A percentile compares a stretch with the other conserved stretches of the same genome.
These are phyloP conservation scores for Reticulitermes lucifugus DNA, from an alignment of 2,888 invertebrate genomes.

Conservation along the genomic window DNA sequence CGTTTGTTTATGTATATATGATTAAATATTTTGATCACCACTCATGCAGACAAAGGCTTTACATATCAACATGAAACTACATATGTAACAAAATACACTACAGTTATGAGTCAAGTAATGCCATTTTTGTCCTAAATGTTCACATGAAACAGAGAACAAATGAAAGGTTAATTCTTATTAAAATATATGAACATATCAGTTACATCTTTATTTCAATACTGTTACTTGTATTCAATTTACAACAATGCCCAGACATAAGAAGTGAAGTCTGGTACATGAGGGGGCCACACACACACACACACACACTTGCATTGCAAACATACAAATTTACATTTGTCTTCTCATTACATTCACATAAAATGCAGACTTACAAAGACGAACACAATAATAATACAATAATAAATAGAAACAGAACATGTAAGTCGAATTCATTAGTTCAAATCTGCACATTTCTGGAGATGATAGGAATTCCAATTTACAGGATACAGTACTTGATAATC, in stretches of 20 bases:
- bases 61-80: no score
- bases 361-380: not conserved
- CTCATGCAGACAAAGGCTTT: no score
- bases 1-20: no score
- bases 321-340: not conserved
- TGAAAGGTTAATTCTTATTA: not conserved
- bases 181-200: not conserved
- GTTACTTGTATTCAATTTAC: not conserved
- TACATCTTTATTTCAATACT: conserved; percentile 1
- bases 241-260: not conserved
- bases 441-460: no score
- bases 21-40: no score
- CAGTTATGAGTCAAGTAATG: no score
- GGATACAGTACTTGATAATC: not conserved
- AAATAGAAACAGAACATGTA: not conserved
- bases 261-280: not conserved
- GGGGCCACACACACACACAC: not conserved
- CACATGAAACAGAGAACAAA: no score
- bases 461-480: not conserved
- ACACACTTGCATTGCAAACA: not conserved
- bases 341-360: not conserved
- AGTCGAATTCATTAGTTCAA: not conserved
- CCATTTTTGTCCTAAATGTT: no score
- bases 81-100: no score
- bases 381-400: not conserved